Evolutionary conservation across 2,888 invertebrate genomes (phyloP).

Genomic region (Polydrusus tereticollis): DNA sequence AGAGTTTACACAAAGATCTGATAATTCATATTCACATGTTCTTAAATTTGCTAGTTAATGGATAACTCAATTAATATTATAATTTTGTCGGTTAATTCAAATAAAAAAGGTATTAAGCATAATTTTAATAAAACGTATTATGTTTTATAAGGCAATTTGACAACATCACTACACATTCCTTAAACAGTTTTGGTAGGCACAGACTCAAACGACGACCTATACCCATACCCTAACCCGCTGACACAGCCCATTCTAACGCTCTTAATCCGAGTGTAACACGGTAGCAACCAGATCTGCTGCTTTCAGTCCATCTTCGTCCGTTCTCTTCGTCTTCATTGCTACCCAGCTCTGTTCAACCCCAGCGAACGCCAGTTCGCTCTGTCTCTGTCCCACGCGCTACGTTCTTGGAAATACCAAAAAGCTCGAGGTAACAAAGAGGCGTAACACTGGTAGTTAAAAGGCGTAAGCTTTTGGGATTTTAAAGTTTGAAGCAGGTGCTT

Average conservation of each 20-base stretch:
- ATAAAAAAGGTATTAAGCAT: too few relatives aligned
- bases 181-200: too few relatives aligned
- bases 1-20: too few relatives aligned
- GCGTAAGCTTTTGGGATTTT: slow-evolving; percentile 41
- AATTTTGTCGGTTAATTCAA: too few relatives aligned
- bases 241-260: neutral
- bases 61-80: too few relatives aligned
- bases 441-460: slow-evolving; percentile 41
- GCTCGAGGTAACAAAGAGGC: slow-evolving; percentile 38
- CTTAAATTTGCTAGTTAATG: too few relatives aligned
- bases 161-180: too few relatives aligned
- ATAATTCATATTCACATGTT: too few relatives aligned
- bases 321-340: neutral
- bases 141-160: too few relatives aligned
- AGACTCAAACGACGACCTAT: too few relatives aligned
- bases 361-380: neutral
- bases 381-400: neutral
- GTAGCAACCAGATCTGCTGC: slow-evolving; percentile 36
- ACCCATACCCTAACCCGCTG: too few relatives aligned
- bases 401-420: slow-evolving; percentile 42
- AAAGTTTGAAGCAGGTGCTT: slow-evolving; percentile 33
- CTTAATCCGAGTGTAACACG: slow-evolving; percentile 28
- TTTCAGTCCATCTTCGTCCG: slow-evolving; percentile 23
- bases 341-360: slow-evolving; percentile 2
- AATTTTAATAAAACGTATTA: too few relatives aligned